Evolutionary conservation across 2,113 vertebrate species (phyloP).

Genomic region (Antigone vipio): DNA sequence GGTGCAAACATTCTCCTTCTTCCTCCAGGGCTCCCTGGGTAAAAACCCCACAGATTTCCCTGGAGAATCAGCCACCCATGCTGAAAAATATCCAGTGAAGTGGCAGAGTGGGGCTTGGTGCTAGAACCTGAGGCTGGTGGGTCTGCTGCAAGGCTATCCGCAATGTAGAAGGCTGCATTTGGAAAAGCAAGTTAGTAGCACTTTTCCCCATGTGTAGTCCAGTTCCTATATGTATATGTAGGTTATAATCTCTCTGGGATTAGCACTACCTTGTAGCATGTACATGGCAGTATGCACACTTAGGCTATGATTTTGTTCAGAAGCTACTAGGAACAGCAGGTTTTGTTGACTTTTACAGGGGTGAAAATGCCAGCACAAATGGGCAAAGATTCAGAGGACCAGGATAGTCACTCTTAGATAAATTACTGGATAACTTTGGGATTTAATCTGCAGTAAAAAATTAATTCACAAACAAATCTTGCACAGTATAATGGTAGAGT

Average conservation of each 20-base stretch:
- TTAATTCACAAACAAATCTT: not conserved
- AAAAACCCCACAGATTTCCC: not conserved
- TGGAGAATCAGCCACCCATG: not conserved
- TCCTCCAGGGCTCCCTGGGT: not conserved
- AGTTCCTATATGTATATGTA: not conserved
- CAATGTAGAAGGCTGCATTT: not conserved
- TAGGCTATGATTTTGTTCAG: not conserved
- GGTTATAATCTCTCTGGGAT: not conserved
- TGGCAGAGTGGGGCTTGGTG: not conserved
- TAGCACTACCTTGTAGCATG: not conserved
- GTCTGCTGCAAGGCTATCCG: not conserved
- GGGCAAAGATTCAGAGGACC: not conserved
- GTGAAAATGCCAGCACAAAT: not conserved
- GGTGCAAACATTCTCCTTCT: not conserved
- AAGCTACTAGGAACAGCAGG: not conserved
- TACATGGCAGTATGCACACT: not conserved
- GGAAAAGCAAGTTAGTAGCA: not conserved
- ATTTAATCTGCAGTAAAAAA: not conserved
- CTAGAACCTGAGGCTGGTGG: not conserved
- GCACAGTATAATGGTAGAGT: not conserved
- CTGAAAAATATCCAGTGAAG: not conserved
- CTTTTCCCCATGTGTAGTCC: not conserved
- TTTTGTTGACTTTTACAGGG: not conserved
- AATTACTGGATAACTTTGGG: not conserved
- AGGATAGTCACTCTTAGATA: not conserved